A percentile compares a stretch with the other conserved stretches of the same genome.
Evolutionary conservation across 2,113 vertebrate species (phyloP).

Genomic region (Anas platyrhynchos): DNA sequence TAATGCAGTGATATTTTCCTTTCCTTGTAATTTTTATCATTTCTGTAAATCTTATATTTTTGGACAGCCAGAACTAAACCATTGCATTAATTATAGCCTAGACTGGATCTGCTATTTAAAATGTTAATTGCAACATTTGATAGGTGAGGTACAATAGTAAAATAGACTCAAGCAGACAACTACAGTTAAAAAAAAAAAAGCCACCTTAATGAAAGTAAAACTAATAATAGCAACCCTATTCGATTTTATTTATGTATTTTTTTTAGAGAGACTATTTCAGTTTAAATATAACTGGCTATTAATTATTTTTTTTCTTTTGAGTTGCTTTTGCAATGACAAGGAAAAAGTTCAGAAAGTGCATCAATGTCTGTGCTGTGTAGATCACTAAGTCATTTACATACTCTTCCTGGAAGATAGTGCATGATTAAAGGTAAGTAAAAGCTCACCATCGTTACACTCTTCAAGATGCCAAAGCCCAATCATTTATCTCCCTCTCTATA

Average conservation of each 20-base stretch:
- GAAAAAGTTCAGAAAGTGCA: background rate
- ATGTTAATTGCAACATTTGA: background rate
- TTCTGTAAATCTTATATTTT: background rate
- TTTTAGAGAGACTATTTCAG: background rate
- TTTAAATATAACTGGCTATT: background rate
- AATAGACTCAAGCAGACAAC: background rate
- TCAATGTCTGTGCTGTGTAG: background rate
- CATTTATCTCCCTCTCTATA: background rate
- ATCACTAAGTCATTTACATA: background rate
- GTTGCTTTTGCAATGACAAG: background rate
- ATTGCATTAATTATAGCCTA: background rate
- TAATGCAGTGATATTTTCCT: background rate
- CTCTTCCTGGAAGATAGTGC: background rate
- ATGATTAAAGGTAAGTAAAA: background rate
- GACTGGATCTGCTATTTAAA: background rate
- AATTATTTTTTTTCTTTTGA: background rate
- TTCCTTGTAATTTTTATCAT: background rate
- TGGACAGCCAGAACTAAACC: background rate
- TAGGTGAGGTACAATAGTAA: background rate
- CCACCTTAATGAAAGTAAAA: background rate
- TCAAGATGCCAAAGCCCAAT: background rate
- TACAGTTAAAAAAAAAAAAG: background rate
- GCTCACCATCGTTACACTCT: background rate
- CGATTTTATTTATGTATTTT: background rate
- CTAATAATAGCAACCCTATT: background rate